These are phyloP conservation scores for Myrmecophaga tridactyla DNA, from an alignment of 2,113 vertebrate species.

Conservation along the genomic window DNA sequence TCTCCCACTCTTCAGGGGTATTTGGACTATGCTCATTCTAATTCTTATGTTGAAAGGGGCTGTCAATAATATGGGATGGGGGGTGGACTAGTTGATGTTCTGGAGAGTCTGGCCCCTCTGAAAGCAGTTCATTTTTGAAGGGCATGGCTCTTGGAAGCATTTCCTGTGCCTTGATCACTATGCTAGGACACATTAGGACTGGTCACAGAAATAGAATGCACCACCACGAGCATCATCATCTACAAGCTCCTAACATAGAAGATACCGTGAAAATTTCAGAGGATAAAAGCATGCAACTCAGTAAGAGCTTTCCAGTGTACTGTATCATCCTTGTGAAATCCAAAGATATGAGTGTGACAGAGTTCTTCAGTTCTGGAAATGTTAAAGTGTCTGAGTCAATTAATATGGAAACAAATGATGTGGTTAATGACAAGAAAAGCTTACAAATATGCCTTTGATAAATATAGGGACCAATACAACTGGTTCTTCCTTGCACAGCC, in stretches of 20 bases:
- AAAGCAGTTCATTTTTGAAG: slow-evolving; percentile 93
- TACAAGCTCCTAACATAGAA: slow-evolving; percentile 92
- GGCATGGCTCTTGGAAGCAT: slow-evolving; percentile 91
- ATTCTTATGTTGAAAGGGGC: no score
- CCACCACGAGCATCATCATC: slow-evolving; percentile 91
- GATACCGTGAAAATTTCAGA: slow-evolving; percentile 88
- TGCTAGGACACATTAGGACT: slow-evolving; percentile 86
- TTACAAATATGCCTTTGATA: slow-evolving; percentile 88
- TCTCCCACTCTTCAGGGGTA: no score
- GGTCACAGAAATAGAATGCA: slow-evolving; percentile 70
- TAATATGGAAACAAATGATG: slow-evolving; percentile 89
- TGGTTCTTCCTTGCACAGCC: slow-evolving; percentile 96
- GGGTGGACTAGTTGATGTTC: no score
- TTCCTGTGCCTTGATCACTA: slow-evolving; percentile 90
- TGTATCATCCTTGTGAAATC: slow-evolving; percentile 95
- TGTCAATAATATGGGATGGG: no score
- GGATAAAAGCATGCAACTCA: slow-evolving; percentile 83
- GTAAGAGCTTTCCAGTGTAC: slow-evolving; percentile 87
- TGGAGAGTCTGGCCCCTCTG: no score
- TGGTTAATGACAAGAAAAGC: slow-evolving; percentile 94
- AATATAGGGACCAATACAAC: slow-evolving; percentile 86
- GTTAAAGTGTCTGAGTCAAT: slow-evolving; percentile 91
- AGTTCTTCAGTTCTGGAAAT: slow-evolving; percentile 93
- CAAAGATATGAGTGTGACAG: slow-evolving; percentile 92
- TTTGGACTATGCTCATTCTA: no score